Conservation (phyloP, 2,113 vertebrate genomes). For the Hemibagrus wyckioides region DNA sequence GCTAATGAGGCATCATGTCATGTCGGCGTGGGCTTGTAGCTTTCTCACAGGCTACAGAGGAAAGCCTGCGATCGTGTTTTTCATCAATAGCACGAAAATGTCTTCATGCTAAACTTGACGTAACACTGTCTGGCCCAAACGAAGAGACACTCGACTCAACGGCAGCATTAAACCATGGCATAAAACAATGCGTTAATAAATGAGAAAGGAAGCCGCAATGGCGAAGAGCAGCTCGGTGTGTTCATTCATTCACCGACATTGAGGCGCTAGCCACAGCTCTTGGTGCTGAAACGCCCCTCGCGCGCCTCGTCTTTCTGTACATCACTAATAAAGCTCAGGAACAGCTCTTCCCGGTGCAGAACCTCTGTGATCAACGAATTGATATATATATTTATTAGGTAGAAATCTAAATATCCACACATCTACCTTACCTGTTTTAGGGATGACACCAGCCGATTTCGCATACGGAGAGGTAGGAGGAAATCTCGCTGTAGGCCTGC, state of each 20-base stretch:
- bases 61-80: conserved; percentile 1
- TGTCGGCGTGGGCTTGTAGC: not conserved
- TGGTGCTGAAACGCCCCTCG: conserved; percentile 32
- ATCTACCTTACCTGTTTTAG: conserved; percentile 47
- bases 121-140: not conserved
- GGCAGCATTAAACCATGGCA: not conserved
- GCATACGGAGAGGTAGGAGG: conserved; percentile 41
- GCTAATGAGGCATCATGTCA: not conserved
- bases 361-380: not conserved
- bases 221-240: conserved; percentile 3
- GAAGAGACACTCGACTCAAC: not conserved
- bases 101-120: not conserved
- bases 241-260: conserved; percentile 43
- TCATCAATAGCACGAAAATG: not conserved
- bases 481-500: conserved; percentile 50
- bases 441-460: conserved; percentile 52
- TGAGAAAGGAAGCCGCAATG: not conserved
- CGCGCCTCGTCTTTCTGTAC: not conserved
- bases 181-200: not conserved
- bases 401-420: not conserved
- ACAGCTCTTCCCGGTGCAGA: not conserved
- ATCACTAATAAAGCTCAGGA: not conserved
- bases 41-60: conserved; percentile 8
- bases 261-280: conserved; percentile 36
- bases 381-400: not conserved